Evolutionary conservation across 37 sponge, comb jelly and placozoan genomes (phyloP).

Genomic region (Aplysina aerophoba): DNA sequence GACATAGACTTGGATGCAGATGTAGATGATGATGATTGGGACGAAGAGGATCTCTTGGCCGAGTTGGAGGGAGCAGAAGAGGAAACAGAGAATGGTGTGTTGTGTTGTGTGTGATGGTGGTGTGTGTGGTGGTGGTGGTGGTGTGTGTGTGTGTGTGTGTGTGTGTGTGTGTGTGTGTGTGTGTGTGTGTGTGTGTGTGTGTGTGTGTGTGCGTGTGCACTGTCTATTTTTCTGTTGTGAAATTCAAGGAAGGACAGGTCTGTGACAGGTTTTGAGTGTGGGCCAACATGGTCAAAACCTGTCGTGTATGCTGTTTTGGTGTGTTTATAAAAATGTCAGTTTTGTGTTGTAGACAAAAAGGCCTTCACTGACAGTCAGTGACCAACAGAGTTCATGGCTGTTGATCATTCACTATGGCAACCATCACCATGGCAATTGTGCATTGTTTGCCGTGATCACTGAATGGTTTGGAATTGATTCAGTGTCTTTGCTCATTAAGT

Average conservation of each 20-base stretch:
- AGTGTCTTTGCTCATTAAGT: no score
- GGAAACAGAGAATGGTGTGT: neutral
- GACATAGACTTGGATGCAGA: conserved; percentile 39
- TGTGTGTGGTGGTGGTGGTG: conserved; percentile 19
- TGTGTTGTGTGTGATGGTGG: no score
- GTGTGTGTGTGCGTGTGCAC: neutral
- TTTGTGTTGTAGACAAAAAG: conserved; percentile 21
- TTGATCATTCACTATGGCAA: no score
- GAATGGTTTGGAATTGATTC: no score
- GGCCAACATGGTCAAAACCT: neutral
- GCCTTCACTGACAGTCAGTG: conserved; percentile 36
- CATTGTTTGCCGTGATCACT: no score
- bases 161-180: conserved; percentile 16
- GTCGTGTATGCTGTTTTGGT: conserved; percentile 21
- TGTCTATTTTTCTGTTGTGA: neutral
- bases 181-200: neutral
- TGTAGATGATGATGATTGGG: conserved; percentile 40
- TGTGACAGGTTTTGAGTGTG: neutral
- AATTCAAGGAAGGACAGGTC: conserved; percentile 1
- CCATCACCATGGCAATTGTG: no score
- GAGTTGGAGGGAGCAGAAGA: conserved; percentile 38
- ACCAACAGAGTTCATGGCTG: neutral
- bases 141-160: conserved; percentile 31
- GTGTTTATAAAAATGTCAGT: conserved; percentile 41
- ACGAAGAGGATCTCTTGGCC: conserved; percentile 43